phyloP scores from a whole-genome alignment of 2,888 invertebrate genomes.

The Sepiola atlantica region DNA sequence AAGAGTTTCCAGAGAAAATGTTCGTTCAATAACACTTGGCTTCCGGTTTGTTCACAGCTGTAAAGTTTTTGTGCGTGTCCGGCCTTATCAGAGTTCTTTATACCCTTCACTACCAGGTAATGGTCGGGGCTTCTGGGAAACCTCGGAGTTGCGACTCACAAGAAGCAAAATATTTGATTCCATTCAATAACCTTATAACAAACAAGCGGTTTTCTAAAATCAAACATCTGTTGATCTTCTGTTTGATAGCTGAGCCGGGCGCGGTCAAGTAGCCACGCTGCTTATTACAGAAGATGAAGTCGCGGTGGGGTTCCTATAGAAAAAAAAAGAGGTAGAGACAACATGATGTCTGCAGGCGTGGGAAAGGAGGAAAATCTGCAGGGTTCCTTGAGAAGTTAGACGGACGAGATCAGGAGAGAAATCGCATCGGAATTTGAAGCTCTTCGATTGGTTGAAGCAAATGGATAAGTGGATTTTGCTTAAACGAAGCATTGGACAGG shows the following conservation, averaged over 20 bases:
- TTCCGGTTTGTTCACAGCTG: background rate
- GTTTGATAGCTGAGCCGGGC: background rate
- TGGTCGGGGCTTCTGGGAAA: background rate
- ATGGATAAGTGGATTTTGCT: background rate
- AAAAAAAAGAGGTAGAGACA: background rate
- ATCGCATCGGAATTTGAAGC: background rate
- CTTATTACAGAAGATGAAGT: background rate
- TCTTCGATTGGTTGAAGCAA: background rate
- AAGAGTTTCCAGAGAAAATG: background rate
- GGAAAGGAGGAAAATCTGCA: background rate
- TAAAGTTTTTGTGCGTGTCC: background rate
- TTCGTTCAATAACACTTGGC: background rate
- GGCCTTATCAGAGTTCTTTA: background rate
- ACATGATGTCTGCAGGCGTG: no score
- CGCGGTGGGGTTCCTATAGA: background rate
- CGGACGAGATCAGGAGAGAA: background rate
- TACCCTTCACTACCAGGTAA: background rate
- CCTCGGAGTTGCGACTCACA: background rate
- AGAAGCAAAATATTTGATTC: slow-evolving; percentile 32
- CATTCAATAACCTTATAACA: background rate
- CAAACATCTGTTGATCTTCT: background rate
- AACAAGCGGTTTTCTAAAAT: background rate
- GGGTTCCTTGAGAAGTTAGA: background rate
- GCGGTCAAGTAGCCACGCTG: slow-evolving; percentile 11
- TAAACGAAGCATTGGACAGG: background rate